phyloP scores from a whole-genome alignment of 2,113 vertebrate species.

The Callocephalon fimbriatum region DNA sequence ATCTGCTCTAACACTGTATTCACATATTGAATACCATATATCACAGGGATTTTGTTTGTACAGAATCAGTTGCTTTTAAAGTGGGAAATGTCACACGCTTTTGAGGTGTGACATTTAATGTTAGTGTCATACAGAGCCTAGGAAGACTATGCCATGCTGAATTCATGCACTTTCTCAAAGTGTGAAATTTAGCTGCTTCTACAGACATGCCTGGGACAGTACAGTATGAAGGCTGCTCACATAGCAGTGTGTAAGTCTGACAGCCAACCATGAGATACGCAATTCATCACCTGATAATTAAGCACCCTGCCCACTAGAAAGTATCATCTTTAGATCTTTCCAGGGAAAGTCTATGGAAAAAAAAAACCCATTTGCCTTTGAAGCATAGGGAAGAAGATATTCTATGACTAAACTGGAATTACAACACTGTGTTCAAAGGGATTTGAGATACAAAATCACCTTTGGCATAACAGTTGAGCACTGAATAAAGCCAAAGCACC shows the following conservation, averaged over 20 bases:
- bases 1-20: background rate
- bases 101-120: background rate
- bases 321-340: background rate
- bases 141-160: background rate
- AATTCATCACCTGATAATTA: background rate
- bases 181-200: background rate
- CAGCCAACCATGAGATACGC: background rate
- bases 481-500: background rate
- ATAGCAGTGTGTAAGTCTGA: background rate
- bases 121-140: background rate
- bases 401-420: background rate
- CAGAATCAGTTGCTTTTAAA: background rate
- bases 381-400: background rate
- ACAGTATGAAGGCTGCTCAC: background rate
- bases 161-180: background rate
- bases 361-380: background rate
- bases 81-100: background rate
- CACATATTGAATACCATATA: background rate
- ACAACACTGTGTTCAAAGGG: background rate
- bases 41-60: conserved; percentile 7
- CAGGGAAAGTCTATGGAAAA: background rate
- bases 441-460: background rate
- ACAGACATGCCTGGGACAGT: background rate
- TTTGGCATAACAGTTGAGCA: background rate
- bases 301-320: background rate